Evolutionary conservation across 2,113 vertebrate species (phyloP), one percentile per base, ranked within the genome.

Genomic region (Larimichthys crocea): DNA sequence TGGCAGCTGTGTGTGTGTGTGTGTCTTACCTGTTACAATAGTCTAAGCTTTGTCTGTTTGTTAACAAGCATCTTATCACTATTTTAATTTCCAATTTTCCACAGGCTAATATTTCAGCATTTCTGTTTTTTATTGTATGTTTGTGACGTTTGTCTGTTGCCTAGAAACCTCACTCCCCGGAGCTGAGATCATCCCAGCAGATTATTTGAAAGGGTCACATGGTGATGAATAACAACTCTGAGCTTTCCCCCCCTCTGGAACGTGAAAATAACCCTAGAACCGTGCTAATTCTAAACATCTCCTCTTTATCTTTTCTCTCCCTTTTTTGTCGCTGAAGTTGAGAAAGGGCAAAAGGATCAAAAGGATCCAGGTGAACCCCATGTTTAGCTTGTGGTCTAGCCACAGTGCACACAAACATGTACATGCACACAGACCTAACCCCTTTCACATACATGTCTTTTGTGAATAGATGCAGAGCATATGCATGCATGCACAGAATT

Each of bases 321-420:
- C 82, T 67, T 86, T 92, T 68, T 68, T 93, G 89, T 92, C 94
- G 97, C 96, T 97, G 96, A 98, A 97, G 98, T 98, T 98, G 98
- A 96, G 93, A 96, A 96, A 95, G 92, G 94, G 91, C 92, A 95
- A 93, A 96, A 95, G 96, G 99, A 99, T 53, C 97, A 97, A 96
- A 94, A 97, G 96, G 99, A 99, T 55, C 97, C 98, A 99, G 98
- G 98, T 99, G 98, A 99, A 99, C 95, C 35, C 95, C 95, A 95
- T 97, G 96, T 98, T 97, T 97, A 96, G 96, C 95, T 97, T 96
- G 95, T 96, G 94, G 96, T 95, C 94, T 95, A 90, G 93, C 95
- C 82, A 85, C 86, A 87, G 56, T 62, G 46, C 82, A 92, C 74
- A 79, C 80, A 83, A 22, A 86, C 76, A 75, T 20, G 40, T 11